Evolutionary conservation across 2,797 vertebrate species (phyloP), one percentile per base, ranked within the genome.

Genomic region (Pipistrellus kuhlii): DNA sequence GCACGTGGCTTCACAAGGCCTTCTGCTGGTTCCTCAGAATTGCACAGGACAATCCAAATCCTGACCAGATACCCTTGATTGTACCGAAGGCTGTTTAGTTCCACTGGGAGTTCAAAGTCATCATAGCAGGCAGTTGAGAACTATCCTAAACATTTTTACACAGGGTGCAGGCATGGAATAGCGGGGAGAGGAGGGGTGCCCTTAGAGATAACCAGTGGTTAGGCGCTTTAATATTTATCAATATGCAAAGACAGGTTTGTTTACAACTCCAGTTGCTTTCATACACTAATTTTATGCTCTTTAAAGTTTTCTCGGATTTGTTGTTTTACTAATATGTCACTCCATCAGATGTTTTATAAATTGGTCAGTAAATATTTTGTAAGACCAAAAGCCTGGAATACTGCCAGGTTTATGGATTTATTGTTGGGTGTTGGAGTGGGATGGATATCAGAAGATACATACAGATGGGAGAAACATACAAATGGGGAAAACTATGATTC

Each of bases 231-330:
- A 32, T 48, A 75, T 18, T 92, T 64, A 59, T 77, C 30, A 53
- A 25, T 46, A 83, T 83, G 72, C 71, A 92, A 83, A 85, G 13
- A 21, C 59, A 95, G 21, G 76, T 81, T 81, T 82, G 92, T 46
- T 75, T 32, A 53, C 13, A 11, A 41, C 11, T 44, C 5, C 2
- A 62, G 41, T 64, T 68, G 51, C 8, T 82, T 83, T 44, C 27
- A 30, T n/a, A 44, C 75, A 53, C n/a, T 77, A 77, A 91, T 38
- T 48, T 46, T 75, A 23, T 15, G 23, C 91, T 59, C 27, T 81
- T 84, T 80, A 46, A 12, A 88, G 27, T 91, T 23, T 51, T 51
- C 21, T 92, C 86, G 25, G 18, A 85, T 77, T 81, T 71, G 18
- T 90, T 84, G n/a, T 41, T 85, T 57, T 62, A 59, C 46, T 90